Percentiles rank a stretch among this genome's conserved stretches.
These are phyloP conservation scores for Listronotus oregonensis DNA, from an alignment of 1,140 invertebrate genomes.

Conservation along the genomic window DNA sequence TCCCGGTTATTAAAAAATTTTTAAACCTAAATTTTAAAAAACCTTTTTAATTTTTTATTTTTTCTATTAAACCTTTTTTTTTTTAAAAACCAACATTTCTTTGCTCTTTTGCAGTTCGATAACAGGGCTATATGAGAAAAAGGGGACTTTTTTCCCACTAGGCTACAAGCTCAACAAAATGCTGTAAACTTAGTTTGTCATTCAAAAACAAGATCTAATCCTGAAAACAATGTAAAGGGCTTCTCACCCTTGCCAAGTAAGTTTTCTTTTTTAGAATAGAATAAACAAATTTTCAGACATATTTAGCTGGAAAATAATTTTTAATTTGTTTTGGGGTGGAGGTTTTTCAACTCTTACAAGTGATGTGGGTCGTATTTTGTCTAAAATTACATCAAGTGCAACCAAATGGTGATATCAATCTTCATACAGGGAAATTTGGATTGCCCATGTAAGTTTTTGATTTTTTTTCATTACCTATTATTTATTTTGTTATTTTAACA, in stretches of 20 bases:
- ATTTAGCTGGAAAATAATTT: too few species aligned
- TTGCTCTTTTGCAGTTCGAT: constrained; percentile 79
- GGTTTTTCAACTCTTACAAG: constrained; percentile 96
- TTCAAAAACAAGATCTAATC: constrained; percentile 95
- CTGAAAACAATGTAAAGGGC: constrained; percentile 98
- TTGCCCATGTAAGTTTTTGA: constrained; percentile 85
- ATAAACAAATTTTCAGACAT: too few species aligned
- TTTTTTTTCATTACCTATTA: too few species aligned
- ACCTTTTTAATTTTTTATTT: too few species aligned
- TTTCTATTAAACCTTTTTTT: too few species aligned
- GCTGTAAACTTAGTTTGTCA: constrained; percentile 97
- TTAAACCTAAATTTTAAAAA: too few species aligned
- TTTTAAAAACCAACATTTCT: constrained; percentile 20
- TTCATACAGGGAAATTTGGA: constrained; percentile 91
- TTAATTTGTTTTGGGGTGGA: constrained; percentile 70
- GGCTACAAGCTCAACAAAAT: constrained; percentile 97
- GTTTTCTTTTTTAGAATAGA: constrained; percentile 42
- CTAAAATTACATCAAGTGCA: constrained; percentile 94
- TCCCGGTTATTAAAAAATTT: too few species aligned
- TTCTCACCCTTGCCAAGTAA: constrained; percentile 93
- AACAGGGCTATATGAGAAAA: constrained; percentile 99
- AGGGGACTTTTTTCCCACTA: constrained; percentile 96
- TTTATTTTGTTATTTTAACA: too few species aligned
- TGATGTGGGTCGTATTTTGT: constrained; percentile 93
- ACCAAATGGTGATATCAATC: constrained; percentile 88